phyloP scores from a whole-genome alignment of 2,797 vertebrate species.

The Lepilemur septentrionalis region DNA sequence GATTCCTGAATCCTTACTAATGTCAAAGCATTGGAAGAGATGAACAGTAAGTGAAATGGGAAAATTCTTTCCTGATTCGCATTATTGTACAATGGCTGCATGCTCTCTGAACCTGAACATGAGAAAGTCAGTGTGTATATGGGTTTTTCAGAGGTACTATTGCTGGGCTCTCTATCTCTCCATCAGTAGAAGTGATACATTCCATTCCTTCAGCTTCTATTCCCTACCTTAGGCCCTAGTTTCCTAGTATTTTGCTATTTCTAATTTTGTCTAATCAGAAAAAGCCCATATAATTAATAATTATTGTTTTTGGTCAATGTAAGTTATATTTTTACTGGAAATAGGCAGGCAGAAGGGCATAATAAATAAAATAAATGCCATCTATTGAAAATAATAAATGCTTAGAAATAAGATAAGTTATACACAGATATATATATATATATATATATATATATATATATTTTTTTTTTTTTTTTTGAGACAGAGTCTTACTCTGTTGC shows the following conservation, averaged over 20 bases:
- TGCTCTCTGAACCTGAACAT: not conserved
- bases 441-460: too few relatives aligned
- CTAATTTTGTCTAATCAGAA: not conserved
- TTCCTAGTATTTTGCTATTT: slow-evolving; percentile 23
- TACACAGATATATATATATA: not conserved
- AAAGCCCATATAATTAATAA: not conserved
- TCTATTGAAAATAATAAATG: slow-evolving; percentile 27
- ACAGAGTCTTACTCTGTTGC: too few relatives aligned
- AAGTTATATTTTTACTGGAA: slow-evolving; percentile 37
- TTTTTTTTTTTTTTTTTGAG: too few relatives aligned
- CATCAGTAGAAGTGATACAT: not conserved
- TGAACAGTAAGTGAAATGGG: not conserved
- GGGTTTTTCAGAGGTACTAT: not conserved
- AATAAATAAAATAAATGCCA: slow-evolving; percentile 16
- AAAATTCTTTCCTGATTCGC: not conserved
- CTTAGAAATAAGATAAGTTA: not conserved
- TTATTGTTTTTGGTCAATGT: not conserved
- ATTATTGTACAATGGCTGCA: not conserved
- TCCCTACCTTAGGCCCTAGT: not conserved
- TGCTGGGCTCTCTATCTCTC: not conserved
- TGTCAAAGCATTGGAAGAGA: not conserved
- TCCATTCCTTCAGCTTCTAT: not conserved
- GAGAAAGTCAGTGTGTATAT: not conserved
- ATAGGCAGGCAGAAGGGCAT: not conserved
- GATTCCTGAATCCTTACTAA: not conserved